Evolutionary conservation across 2,797 vertebrate species (phyloP), one percentile per base, ranked within the genome.

Genomic region (Liparis tanakae): DNA sequence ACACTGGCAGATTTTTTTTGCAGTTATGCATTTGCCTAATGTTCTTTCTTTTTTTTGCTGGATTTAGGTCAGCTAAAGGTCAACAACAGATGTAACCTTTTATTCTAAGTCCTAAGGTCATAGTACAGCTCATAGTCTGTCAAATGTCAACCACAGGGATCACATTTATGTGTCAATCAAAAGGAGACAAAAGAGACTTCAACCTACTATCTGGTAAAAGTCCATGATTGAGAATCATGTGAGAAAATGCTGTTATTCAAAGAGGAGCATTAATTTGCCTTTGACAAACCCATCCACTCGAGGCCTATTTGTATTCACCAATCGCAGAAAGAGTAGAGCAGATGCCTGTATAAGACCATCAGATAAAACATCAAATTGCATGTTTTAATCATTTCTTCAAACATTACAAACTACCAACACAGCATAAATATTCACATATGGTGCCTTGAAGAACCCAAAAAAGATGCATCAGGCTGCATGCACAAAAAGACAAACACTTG

Each of bases 281-380:
- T 61, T 90, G 72, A 76, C 30, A 80, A 83, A 80, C 44, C 72
- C 68, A 62, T 20, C 43, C 76, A 62, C 70, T 59, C 41, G 58
- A 76, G 87, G 65, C 68, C 43, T 60, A 25, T 80, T 83, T 85
- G 63, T 75, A 70, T 80, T 85, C 77, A 71, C 71, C 58, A 74
- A 58, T 61, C 63, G 67, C 77, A 84, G 62, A 85, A 85, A 70
- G 55, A 60, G 30, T 15, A 10, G 59, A 89, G 68, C 84, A 91
- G 87, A 91, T 88, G 78, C 70, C 74, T 72, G 13, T 72, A 41
- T 43, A 46, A 81, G 77, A 51, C 57, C 75, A 78, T 79, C 65
- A 54, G 72, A 82, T 76, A 74, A 71, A 80, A 73, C 71, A 80
- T 85, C 51, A 80, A 67, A 76, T 83, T 59, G 22, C 66, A 65